phyloP scores from a whole-genome alignment of 2,888 invertebrate genomes.

The Sinohyriopsis cumingii region DNA sequence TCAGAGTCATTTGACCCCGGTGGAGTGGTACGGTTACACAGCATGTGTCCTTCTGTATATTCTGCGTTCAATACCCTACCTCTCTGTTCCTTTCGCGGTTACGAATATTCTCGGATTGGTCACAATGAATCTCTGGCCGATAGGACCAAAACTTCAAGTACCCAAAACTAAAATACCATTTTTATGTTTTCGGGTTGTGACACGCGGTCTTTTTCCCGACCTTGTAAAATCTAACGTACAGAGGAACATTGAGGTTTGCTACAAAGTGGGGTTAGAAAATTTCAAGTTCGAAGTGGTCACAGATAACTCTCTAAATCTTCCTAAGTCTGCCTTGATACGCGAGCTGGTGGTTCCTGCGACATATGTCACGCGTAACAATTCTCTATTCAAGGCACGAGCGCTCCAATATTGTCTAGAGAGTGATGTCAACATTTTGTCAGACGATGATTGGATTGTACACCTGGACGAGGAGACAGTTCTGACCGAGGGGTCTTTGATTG shows the following conservation, averaged over 20 bases:
- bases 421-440: conserved; percentile 30
- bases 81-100: conserved; percentile 29
- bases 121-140: conserved; percentile 31
- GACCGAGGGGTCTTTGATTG: conserved; percentile 34
- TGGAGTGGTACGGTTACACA: conserved; percentile 24
- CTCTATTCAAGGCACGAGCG: conserved; percentile 44
- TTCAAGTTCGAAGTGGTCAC: conserved; percentile 47
- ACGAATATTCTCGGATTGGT: conserved; percentile 35
- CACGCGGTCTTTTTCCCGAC: conserved; percentile 35
- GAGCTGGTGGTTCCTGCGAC: conserved; percentile 36
- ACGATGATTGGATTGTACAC: conserved; percentile 43
- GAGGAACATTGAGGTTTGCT: conserved; percentile 36
- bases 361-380: conserved; percentile 30
- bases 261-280: conserved; percentile 39
- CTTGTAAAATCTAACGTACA: conserved; percentile 32
- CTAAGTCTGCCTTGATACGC: conserved; percentile 25
- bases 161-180: conserved; percentile 35
- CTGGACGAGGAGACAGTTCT: conserved; percentile 42
- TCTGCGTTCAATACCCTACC: conserved; percentile 26
- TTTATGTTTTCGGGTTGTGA: conserved; percentile 44
- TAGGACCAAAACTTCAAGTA: conserved; percentile 22
- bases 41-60: conserved; percentile 16
- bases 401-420: conserved; percentile 39
- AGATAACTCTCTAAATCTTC: conserved; percentile 33
- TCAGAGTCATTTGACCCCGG: conserved; percentile 26